Evolutionary conservation across 2,888 invertebrate species (phyloP), one percentile per base, ranked within the genome.

Genomic region (Thymelicus sylvestris): DNA sequence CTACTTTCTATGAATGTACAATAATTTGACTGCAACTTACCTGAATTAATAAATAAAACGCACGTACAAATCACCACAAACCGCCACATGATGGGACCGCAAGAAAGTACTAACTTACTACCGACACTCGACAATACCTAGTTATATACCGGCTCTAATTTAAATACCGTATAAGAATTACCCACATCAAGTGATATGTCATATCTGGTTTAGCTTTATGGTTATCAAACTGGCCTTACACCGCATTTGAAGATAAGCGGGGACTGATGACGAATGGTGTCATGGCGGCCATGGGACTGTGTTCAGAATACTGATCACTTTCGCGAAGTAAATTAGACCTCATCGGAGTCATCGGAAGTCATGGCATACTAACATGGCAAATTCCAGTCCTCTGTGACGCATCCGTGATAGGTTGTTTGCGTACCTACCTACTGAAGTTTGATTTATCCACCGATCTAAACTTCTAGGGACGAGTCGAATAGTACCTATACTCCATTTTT

Each of bases 121-220:
- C 31, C 31, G 5, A 31, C 31, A 31, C 31, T 31, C 31, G 31
- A 31, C 63, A 13, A 1, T 71, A 63, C 66, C 24, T 19, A 57
- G 70, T 72, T 81, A 76, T 81, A 78, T 81, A 77, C 61, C 65
- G 55, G 19, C 73, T 77, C 75, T 67, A 60, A 81, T 81, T 79
- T 78, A 77, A 80, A 81, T 81, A 77, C 77, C 73, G 81, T 80
- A 84, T 86, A 79, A 80, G 81, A 80, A 86, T 76, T 76, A 86
- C 87, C 87, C 87, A 81, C 85, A 87, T 86, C 75, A 75, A 75
- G 72, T 74, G 7, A 67, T 60, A 67, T 67, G 66, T 60, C 66
- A 67, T 67, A 67, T 65, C 55, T 15, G 60, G 15, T n/a, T 60
- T 48, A 48, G 13, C 44, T 65, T 67, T 48, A 57, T 44, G 59